Conservation (phyloP, 2,888 invertebrate genomes). For the Drosophila atripex region DNA sequence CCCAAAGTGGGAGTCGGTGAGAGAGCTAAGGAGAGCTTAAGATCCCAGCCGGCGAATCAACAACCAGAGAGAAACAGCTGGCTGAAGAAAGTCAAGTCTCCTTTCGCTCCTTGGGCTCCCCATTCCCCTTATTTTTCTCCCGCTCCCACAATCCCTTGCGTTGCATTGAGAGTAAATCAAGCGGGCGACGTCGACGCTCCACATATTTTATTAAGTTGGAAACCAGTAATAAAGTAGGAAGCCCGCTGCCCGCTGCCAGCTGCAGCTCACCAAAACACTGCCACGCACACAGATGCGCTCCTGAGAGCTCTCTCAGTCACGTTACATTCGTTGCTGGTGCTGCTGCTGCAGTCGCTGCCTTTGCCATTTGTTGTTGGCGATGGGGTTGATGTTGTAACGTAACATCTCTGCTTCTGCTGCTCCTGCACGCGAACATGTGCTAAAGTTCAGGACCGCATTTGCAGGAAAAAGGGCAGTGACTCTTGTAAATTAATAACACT, state of each 20-base stretch:
- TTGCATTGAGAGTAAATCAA: constrained; percentile 67
- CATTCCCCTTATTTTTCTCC: background rate
- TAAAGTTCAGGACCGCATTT: constrained; percentile 43
- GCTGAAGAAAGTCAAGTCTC: constrained; percentile 40
- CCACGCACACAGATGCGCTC: constrained; percentile 13
- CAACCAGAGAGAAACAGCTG: constrained; percentile 36
- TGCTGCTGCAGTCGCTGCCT: constrained; percentile 1
- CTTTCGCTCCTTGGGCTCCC: background rate
- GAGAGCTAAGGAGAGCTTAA: constrained; percentile 2
- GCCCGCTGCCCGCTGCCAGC: constrained; percentile 63
- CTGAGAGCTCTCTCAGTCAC: constrained; percentile 25
- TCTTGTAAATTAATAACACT: background rate
- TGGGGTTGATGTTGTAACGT: constrained; percentile 30
- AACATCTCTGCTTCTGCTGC: constrained; percentile 1
- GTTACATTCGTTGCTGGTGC: constrained; percentile 10
- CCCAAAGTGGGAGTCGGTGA: background rate
- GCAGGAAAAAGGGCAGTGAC: background rate
- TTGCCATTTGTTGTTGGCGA: constrained; percentile 3
- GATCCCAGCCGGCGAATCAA: constrained; percentile 25
- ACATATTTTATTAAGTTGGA: constrained; percentile 72
- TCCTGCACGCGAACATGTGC: constrained; percentile 29
- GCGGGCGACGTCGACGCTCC: constrained; percentile 61
- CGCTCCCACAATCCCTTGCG: constrained; percentile 13
- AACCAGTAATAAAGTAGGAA: constrained; percentile 77
- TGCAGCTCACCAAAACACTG: constrained; percentile 51